Base-by-base conservation (phyloP, 2,797 vertebrate genomes). In the Denticeps clupeoides region DNA sequence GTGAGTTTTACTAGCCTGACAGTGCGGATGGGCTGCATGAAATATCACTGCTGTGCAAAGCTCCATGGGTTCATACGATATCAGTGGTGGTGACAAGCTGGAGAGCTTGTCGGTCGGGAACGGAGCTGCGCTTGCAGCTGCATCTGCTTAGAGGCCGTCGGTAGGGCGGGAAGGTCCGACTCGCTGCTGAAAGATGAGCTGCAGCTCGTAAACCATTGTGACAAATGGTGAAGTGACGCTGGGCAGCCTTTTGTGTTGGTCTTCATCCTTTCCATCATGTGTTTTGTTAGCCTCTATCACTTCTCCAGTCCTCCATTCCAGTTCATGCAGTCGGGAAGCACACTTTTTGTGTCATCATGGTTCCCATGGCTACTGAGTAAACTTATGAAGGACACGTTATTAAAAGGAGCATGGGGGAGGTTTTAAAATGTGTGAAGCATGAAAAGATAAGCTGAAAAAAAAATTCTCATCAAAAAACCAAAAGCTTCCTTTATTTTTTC, bases 91-190 rank as follows among this genome's bases (percentile, higher is more conserved):
- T 53, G 59, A 59, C 68, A 53, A 45, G 45, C 15, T 13, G 22
- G 21, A 23, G 45, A 26, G 4, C 16, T 4, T n/a, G 37, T 35
- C 29, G 21, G 52, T 69, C 63, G 65, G 66, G 58, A 65, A 62
- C 63, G 60, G 54, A 56, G 64, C 64, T 70, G 67, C 53, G 59
- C 48, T 63, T 58, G 47, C 75, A 77, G 72, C 73, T 75, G 75
- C 62, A 67, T 65, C 55, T 55, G 64, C 69, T 74, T 70, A 52
- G 50, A 64, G 53, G 64, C 69, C 57, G 74, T 78, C 82, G 72
- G 76, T 77, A 74, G 67, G 52, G 33, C 71, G 63, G 56, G 67
- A 64, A 60, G 75, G 65, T 70, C 63, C 49, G 29, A 47, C 42
- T 47, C 18, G 57, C 19, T 26, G 65, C 53, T 59, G 63, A 69